A percentile compares a stretch with the other conserved stretches of the same genome.
Evolutionary conservation across 2,888 invertebrate species (phyloP).

Genomic region (Aphidius colemani): DNA sequence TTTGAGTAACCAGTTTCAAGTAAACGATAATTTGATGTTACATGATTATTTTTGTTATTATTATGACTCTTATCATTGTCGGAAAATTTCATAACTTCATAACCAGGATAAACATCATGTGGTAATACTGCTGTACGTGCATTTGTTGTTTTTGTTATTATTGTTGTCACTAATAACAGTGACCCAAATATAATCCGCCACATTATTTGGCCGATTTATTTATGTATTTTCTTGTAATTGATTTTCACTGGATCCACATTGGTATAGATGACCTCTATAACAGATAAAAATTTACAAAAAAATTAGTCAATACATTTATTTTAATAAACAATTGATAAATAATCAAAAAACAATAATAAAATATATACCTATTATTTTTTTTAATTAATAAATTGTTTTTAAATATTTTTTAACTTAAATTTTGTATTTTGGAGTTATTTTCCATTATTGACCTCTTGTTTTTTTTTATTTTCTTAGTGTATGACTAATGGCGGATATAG

Average conservation of each 20-base stretch:
- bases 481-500: too few species aligned
- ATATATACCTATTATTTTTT: too few species aligned
- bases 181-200: constrained; percentile 45
- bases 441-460: not conserved
- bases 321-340: not conserved
- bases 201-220: constrained; percentile 42
- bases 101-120: constrained; percentile 88
- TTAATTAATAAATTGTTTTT: too few species aligned
- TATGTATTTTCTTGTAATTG: constrained; percentile 31
- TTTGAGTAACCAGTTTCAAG: constrained; percentile 81
- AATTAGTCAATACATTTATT: not conserved
- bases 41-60: constrained; percentile 48
- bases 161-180: constrained; percentile 40
- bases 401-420: too few species aligned
- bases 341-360: too few species aligned
- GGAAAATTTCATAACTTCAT: constrained; percentile 78
- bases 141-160: constrained; percentile 25
- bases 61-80: too few species aligned
- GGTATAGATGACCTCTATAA: constrained; percentile 35
- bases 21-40: constrained; percentile 68
- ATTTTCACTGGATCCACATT: constrained; percentile 51
- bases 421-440: too few species aligned
- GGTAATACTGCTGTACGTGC: constrained; percentile 70
- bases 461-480: not conserved
- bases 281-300: not conserved